These are phyloP conservation scores for Hypocryptadius cinnamomeus DNA, from an alignment of 2,113 vertebrate species.

Conservation along the genomic window DNA sequence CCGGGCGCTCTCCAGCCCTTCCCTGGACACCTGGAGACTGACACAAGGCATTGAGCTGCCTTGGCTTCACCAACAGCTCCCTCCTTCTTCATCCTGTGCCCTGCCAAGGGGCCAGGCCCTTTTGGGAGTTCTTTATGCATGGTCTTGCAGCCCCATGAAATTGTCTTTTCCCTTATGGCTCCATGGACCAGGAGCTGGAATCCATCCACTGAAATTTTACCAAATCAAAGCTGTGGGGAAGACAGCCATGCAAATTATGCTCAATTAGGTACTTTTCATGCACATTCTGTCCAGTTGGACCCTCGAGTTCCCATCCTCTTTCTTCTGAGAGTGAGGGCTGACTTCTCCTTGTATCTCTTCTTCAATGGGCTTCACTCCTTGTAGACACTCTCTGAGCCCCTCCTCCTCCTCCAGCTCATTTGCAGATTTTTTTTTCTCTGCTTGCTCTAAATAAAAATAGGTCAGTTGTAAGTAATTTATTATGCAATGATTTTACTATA, in stretches of 20 bases:
- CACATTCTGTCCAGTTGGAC: background rate
- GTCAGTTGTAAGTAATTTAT: conserved; percentile 46
- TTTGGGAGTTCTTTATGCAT: fast-evolving
- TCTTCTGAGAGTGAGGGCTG: background rate
- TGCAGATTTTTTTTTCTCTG: background rate
- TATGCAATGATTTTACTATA: background rate
- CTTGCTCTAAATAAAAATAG: conserved; percentile 38
- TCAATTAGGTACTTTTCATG: background rate
- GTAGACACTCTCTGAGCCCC: background rate
- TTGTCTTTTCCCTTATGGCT: background rate
- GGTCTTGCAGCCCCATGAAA: background rate
- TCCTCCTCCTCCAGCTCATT: background rate
- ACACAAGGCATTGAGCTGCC: background rate
- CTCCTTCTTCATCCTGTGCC: background rate
- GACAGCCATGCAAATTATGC: background rate
- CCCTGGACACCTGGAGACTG: background rate
- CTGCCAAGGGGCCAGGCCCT: background rate
- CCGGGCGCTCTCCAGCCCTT: fast-evolving
- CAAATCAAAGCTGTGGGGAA: background rate
- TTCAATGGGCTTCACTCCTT: background rate
- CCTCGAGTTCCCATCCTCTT: background rate
- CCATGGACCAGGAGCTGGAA: background rate
- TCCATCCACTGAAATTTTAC: background rate
- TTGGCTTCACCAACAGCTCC: background rate
- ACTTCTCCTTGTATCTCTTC: background rate